Base-by-base conservation (phyloP, 1,140 invertebrate genomes). In the Drosophila baimaii region DNA sequence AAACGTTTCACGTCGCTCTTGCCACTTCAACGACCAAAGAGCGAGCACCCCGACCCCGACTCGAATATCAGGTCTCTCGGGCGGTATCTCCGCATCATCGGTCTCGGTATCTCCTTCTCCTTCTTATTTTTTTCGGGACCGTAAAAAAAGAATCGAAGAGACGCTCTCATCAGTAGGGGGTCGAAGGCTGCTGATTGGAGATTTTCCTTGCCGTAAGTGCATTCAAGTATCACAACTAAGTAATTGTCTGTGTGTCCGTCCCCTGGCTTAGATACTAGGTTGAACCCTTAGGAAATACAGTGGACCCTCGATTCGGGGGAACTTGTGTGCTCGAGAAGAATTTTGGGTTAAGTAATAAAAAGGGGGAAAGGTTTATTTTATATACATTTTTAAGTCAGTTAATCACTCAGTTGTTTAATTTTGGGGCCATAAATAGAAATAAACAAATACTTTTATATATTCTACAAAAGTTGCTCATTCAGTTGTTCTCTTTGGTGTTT, bases 131-230 rank as follows among this genome's bases (percentile, higher is more conserved):
- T 49, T 33, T 43, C 58, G 54, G 33, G 43, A 33, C 52, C 31
- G 43, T 46, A 54, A 41, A 74, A 52, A 59, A 59, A 44, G 58
- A 51, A 69, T 35, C 43, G 31, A 68, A 69, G 63, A 69, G 52
- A 78, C 65, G 39, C 63, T 89, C 83, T 83, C 76, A 83, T 77
- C 83, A 79, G 83, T 89, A 89, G 83, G 83, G 83, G 83, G 83
- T 89, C 79, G 58, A 52, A 52, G 61, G 74, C 51, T 66, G 79
- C 79, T 86, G 83, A 86, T 88, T 86, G 79, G 68, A 88, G 64
- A 76, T 86, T 70, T 89, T 89, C 66, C 71, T 70, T 89, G 83
- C 63, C 71, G 71, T 89, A 89, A 88, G 83, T 89, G 80, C 83
- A 86, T 82, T 89, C 63, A 85, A 83, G 77, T 81, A 81, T 65